phyloP scores from a whole-genome alignment of 2,797 vertebrate species.

The Propithecus deckenii region DNA sequence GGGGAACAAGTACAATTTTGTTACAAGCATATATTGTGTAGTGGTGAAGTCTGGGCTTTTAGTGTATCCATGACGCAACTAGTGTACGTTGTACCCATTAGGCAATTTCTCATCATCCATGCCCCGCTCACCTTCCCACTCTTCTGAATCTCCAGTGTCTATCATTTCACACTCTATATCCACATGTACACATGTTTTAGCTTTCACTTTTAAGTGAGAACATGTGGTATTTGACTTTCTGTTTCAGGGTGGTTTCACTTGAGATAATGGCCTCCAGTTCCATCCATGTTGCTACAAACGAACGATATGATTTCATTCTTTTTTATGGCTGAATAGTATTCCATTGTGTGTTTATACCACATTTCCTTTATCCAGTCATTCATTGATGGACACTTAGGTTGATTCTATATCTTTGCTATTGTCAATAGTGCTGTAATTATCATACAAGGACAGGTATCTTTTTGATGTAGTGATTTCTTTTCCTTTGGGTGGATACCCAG shows the following conservation, averaged over 20 bases:
- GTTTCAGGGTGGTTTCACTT: not conserved
- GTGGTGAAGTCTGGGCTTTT: not conserved
- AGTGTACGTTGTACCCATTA: not conserved
- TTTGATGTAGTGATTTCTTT: not conserved
- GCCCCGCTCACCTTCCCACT: not conserved
- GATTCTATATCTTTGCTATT: not conserved
- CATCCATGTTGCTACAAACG: not conserved
- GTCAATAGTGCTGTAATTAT: not conserved
- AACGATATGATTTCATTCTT: not conserved
- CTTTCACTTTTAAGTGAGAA: not conserved
- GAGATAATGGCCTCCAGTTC: not conserved
- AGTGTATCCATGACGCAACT: not conserved
- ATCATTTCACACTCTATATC: not conserved
- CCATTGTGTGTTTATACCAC: not conserved
- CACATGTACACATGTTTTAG: not conserved
- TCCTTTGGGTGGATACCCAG: not conserved
- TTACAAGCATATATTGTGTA: not conserved
- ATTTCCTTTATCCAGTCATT: not conserved
- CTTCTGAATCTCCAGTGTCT: not conserved
- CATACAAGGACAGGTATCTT: not conserved
- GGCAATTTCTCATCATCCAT: not conserved
- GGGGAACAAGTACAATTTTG: not conserved
- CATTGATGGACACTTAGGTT: not conserved
- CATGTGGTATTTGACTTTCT: not conserved
- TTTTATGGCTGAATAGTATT: not conserved